Percentiles rank a stretch among this genome's conserved stretches.
Evolutionary conservation across 2,113 vertebrate species (phyloP).

Genomic region (Notothenia coriiceps): DNA sequence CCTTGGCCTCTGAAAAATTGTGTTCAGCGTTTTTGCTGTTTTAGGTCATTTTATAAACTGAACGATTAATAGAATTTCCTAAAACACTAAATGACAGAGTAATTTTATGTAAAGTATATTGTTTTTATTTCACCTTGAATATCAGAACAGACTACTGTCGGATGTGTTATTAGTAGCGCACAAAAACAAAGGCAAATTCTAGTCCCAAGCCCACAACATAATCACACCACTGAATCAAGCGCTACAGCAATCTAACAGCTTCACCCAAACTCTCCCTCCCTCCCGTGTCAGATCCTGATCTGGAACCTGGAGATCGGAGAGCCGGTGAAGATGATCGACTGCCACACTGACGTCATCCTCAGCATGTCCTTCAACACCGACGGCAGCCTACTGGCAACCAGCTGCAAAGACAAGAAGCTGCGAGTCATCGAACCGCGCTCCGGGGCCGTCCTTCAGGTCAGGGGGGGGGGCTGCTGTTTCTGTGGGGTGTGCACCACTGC

Average conservation of each 20-base stretch:
- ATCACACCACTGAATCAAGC: background rate
- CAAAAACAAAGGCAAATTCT: background rate
- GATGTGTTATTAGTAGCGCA: background rate
- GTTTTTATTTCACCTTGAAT: background rate
- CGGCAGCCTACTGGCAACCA: slow-evolving; percentile 94
- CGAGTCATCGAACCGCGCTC: slow-evolving; percentile 95
- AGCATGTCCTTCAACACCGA: slow-evolving; percentile 97
- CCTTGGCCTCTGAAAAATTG: too few species aligned
- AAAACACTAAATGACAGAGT: background rate
- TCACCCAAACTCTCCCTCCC: slow-evolving; percentile 9
- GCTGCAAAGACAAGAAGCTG: slow-evolving; percentile 96
- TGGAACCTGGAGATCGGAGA: slow-evolving; percentile 97
- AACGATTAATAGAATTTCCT: background rate
- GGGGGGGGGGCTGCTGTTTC: background rate
- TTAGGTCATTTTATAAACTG: too few species aligned
- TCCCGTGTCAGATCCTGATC: slow-evolving; percentile 89
- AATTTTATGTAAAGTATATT: too few species aligned
- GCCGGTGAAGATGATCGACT: slow-evolving; percentile 98
- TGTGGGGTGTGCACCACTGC: background rate
- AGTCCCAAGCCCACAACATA: background rate
- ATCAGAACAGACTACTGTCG: background rate
- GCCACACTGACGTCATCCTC: slow-evolving; percentile 95
- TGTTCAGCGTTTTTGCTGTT: too few species aligned
- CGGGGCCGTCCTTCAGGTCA: slow-evolving; percentile 92
- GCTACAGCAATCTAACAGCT: background rate